Percentiles rank a stretch among this genome's conserved stretches.
Evolutionary conservation across 2,888 invertebrate genomes (phyloP).

Genomic region (Apamea anceps): DNA sequence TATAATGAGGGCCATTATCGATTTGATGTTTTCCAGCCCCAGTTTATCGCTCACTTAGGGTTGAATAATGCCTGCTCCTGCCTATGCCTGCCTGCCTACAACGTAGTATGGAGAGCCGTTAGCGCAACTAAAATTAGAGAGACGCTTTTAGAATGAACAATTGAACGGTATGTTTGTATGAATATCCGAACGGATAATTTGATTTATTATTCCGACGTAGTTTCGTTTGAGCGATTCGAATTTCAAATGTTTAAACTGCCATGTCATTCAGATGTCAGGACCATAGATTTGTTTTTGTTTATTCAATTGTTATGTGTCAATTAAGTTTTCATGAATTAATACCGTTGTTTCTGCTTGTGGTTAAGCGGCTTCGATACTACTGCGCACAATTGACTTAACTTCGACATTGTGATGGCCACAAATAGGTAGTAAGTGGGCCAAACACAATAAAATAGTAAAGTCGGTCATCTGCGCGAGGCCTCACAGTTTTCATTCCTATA

Average conservation of each 20-base stretch:
- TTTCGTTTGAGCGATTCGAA: conserved; percentile 44
- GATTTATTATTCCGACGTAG: conserved; percentile 47
- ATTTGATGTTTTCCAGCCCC: conserved; percentile 68
- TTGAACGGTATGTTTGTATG: conserved; percentile 37
- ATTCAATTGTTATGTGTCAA: conserved; percentile 9
- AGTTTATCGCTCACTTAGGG: conserved; percentile 67
- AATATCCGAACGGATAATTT: conserved; percentile 52
- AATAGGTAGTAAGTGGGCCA: conserved; percentile 30
- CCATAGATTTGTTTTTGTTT: conserved; percentile 25
- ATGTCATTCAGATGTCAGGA: conserved; percentile 39
- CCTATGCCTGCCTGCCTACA: conserved; percentile 4
- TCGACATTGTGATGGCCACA: conserved; percentile 26
- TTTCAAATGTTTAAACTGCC: conserved; percentile 38
- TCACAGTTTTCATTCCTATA: not conserved
- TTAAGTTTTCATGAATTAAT: conserved; percentile 13
- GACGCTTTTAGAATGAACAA: conserved; percentile 56
- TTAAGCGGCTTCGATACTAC: conserved; percentile 19
- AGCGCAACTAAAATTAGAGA: conserved; percentile 62
- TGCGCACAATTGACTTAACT: conserved; percentile 30
- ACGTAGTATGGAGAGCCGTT: conserved; percentile 43
- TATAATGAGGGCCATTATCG: conserved; percentile 67
- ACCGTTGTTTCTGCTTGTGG: not conserved
- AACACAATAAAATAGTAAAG: conserved; percentile 36
- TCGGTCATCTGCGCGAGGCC: conserved; percentile 17
- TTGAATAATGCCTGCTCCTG: conserved; percentile 63